These are phyloP conservation scores for Characodon lateralis DNA, from an alignment of 2,797 vertebrate genomes.

Conservation along the genomic window DNA sequence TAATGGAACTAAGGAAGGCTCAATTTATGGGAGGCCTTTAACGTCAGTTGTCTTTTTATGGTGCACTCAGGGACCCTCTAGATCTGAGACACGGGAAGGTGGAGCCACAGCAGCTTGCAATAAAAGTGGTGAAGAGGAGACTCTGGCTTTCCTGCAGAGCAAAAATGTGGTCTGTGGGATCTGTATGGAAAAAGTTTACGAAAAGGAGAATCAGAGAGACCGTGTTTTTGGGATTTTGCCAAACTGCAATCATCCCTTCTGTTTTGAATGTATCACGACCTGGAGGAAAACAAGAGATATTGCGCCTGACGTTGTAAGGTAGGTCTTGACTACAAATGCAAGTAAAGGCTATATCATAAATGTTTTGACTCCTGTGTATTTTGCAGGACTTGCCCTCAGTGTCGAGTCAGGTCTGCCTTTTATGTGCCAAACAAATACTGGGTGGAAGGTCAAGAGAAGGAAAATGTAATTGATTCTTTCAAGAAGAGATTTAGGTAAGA, in stretches of 20 bases:
- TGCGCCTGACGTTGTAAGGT: conserved; percentile 84
- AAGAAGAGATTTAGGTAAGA: conserved; percentile 83
- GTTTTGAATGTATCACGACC: conserved; percentile 86
- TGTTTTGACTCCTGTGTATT: neutral
- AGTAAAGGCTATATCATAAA: fast-evolving
- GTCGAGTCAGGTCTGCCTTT: conserved; percentile 87
- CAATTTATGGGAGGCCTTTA: neutral
- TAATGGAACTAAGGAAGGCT: neutral
- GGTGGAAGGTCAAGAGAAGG: conserved; percentile 85
- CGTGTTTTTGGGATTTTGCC: conserved; percentile 89
- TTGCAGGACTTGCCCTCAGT: conserved; percentile 88
- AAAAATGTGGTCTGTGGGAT: conserved; percentile 87
- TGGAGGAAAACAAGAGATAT: conserved; percentile 87
- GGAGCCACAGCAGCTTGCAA: conserved; percentile 44
- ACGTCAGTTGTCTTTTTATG: neutral
- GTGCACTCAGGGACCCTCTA: conserved; percentile 43
- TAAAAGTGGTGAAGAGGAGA: conserved; percentile 11
- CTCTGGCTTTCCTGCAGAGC: conserved; percentile 71
- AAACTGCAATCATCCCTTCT: conserved; percentile 88
- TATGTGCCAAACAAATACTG: conserved; percentile 90
- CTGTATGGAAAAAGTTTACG: conserved; percentile 92
- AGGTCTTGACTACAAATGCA: conserved; percentile 23
- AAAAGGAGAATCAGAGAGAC: conserved; percentile 76
- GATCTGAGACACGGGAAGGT: conserved; percentile 28
- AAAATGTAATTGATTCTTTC: conserved; percentile 83